phyloP scores from a whole-genome alignment of 1,140 invertebrate species.

The Aplysia californica region DNA sequence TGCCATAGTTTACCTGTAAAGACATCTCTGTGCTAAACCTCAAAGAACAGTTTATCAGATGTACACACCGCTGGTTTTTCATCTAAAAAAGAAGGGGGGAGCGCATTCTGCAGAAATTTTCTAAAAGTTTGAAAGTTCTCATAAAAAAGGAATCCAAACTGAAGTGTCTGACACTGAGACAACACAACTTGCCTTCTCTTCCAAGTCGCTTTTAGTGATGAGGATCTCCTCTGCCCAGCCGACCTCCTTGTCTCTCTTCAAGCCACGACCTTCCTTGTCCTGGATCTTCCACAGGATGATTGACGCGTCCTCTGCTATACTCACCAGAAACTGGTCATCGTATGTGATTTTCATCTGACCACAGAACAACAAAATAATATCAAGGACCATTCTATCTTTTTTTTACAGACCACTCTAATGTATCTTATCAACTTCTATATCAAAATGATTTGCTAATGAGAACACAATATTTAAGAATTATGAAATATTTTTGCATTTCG shows the following conservation, averaged over 20 bases:
- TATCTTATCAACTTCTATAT: too few relatives aligned
- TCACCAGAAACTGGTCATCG: constrained; percentile 83
- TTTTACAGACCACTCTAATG: too few relatives aligned
- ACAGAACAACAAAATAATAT: too few relatives aligned
- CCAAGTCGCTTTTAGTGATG: constrained; percentile 70
- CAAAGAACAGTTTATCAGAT: too few relatives aligned
- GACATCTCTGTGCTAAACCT: too few relatives aligned
- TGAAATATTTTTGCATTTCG: background rate
- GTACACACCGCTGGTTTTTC: too few relatives aligned
- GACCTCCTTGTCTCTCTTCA: constrained; percentile 79
- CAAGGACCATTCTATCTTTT: too few relatives aligned
- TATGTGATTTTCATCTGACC: constrained; percentile 73
- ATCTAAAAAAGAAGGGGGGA: too few relatives aligned
- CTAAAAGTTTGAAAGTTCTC: background rate
- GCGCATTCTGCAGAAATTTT: too few relatives aligned
- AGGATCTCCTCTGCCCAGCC: constrained; percentile 79
- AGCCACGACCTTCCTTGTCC: constrained; percentile 79
- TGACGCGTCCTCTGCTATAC: constrained; percentile 79
- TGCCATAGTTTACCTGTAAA: too few relatives aligned
- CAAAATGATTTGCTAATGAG: background rate
- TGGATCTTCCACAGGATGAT: constrained; percentile 87
- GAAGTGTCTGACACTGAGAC: background rate
- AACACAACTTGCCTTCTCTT: constrained; percentile 63
- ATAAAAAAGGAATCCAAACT: background rate
- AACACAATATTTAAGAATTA: background rate